Conservation (phyloP, 2,113 vertebrate genomes). For the Pampusana beccarii region DNA sequence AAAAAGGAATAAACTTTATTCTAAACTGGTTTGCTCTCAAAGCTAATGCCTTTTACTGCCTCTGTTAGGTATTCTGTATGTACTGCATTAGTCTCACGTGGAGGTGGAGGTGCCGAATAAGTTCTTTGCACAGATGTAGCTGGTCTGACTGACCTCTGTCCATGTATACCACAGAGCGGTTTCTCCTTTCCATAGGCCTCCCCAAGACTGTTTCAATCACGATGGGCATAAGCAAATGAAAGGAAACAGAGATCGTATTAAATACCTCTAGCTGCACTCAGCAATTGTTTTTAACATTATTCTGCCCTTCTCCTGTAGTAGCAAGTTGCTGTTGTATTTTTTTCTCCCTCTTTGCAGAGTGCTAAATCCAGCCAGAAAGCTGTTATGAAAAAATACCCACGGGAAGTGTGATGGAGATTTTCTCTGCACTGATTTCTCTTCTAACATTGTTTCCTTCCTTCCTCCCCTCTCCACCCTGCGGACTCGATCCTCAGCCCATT, state of each 20-base stretch:
- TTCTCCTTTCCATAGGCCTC: background rate
- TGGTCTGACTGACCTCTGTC: background rate
- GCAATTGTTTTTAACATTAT: background rate
- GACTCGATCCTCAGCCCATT: background rate
- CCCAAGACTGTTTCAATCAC: background rate
- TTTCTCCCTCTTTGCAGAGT: background rate
- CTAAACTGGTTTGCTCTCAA: background rate
- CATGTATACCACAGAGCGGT: background rate
- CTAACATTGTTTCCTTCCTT: slow-evolving; percentile 66
- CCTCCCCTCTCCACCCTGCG: slow-evolving; percentile 10
- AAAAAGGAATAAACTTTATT: background rate
- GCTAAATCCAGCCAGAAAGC: slow-evolving; percentile 52
- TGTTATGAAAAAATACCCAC: slow-evolving; percentile 42
- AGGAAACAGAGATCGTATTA: background rate
- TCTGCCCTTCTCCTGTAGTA: background rate
- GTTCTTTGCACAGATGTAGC: background rate
- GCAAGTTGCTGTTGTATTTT: background rate
- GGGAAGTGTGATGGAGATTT: slow-evolving; percentile 48
- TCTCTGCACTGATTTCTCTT: slow-evolving; percentile 52
- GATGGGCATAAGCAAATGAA: background rate
- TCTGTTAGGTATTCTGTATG: fast-evolving
- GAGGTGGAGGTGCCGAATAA: background rate
- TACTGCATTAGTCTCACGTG: background rate
- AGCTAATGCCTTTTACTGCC: background rate
- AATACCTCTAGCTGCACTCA: background rate